Conservation (phyloP, 1,140 invertebrate genomes). For the Laupala kohalensis region DNA sequence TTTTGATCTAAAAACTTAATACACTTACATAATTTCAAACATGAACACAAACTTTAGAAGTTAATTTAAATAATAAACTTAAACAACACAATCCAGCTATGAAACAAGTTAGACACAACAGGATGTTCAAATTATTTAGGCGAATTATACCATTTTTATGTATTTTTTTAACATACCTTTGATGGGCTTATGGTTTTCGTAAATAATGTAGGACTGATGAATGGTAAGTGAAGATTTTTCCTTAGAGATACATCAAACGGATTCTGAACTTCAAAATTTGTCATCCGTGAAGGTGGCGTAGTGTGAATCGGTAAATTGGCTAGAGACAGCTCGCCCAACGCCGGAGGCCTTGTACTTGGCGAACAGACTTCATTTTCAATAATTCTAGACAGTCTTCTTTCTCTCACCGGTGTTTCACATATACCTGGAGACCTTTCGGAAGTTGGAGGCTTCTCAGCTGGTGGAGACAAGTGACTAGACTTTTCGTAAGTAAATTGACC, state of each 20-base stretch:
- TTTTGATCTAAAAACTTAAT: neutral
- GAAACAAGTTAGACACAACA: neutral
- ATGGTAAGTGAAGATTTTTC: neutral
- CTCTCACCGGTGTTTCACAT: neutral
- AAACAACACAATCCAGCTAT: neutral
- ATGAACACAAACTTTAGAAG: too few relatives aligned
- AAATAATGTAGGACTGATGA: conserved; percentile 6
- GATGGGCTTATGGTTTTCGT: neutral
- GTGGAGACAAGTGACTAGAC: neutral
- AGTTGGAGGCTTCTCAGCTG: neutral
- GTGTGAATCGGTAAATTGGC: neutral
- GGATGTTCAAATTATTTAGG: neutral
- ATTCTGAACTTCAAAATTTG: conserved; percentile 1
- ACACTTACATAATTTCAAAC: neutral
- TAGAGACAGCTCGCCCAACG: neutral
- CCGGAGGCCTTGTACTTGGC: neutral
- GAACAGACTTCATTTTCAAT: neutral
- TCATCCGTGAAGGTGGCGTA: conserved; percentile 1
- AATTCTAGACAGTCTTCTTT: neutral
- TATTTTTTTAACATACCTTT: neutral
- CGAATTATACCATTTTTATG: neutral
- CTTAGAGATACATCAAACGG: conserved; percentile 6
- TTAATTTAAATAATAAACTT: neutral
- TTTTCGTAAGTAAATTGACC: too few relatives aligned
- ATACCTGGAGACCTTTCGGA: neutral